Evolutionary conservation across 2,113 vertebrate species (phyloP), one percentile per base, ranked within the genome.

Genomic region (Archilochus colubris): DNA sequence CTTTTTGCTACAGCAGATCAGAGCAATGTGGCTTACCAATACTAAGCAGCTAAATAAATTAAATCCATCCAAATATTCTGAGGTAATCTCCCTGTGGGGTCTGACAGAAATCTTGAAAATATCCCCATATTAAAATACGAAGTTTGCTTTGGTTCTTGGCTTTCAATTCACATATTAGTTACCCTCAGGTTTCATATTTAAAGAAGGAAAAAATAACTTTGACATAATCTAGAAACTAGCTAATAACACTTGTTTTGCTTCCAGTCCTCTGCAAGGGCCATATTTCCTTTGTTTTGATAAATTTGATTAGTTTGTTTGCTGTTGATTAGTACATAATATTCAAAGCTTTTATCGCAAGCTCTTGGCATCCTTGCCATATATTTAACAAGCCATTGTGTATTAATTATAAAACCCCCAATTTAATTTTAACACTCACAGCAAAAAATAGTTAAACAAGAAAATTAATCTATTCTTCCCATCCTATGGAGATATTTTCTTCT

Each of bases 11-110:
- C 36, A 40, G 43, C 22, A 69, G 28, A 77, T 82, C 67, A 76
- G 59, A 91, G 59, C 14, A 69, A 43, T 14, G n/a, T 54, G 36
- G 22, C 28, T 94, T 80, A 58, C 50, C 48, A 66, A 19, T 38
- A 66, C 18, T 48, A 89, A 92, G 20, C 33, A 93, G 79, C 31
- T 73, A 80, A 94, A 96, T 66, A 89, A 85, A 73, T 64, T 76
- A 82, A 89, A 93, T 61, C 28, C 36, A 25, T 82, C 72, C 46
- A 55, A 55, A 43, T 76, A 68, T 66, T 87, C 48, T 66, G 28
- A 85, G 53, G 54, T 69, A 92, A 89, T 80, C n/a, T 88, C 31
- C 43, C 54, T 43, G n/a, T 55, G 64, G 70, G 53, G 7, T 72
- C 43, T 89, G 72, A 63, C 15, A 74, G 48, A 89, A 82, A 48